A percentile compares a stretch with the other conserved stretches of the same genome.
phyloP scores from a whole-genome alignment of 2,888 invertebrate species.

The Rhyacophila evoluta region DNA sequence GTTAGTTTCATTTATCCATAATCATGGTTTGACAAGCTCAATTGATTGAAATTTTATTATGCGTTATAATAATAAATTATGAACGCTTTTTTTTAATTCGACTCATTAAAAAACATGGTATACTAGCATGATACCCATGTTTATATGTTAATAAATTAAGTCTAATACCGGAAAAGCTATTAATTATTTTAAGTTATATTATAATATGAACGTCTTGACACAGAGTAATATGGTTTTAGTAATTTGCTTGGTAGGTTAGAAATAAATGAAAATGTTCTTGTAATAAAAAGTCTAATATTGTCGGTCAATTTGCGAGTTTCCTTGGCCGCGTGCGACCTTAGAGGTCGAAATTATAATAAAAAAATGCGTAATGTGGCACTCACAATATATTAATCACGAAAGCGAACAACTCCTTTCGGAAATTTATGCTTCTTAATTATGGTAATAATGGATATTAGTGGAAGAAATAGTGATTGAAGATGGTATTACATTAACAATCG shows the following conservation, averaged over 20 bases:
- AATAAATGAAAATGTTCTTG: neutral
- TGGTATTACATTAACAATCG: neutral
- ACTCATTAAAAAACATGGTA: too few species aligned
- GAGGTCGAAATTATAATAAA: slow-evolving; percentile 22
- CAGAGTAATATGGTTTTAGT: too few species aligned
- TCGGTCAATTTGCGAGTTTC: neutral
- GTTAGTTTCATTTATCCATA: too few species aligned
- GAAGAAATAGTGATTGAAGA: neutral
- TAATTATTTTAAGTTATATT: neutral
- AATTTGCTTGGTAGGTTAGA: too few species aligned
- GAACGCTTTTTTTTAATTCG: too few species aligned
- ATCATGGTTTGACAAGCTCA: too few species aligned
- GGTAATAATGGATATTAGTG: neutral
- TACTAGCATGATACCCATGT: too few species aligned
- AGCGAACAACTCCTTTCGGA: neutral
- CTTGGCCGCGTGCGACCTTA: slow-evolving; percentile 5
- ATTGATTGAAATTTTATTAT: too few species aligned
- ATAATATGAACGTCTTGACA: neutral
- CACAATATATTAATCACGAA: slow-evolving; percentile 16
- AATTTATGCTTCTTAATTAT: neutral
- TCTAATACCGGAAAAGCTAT: neutral
- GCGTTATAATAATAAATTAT: too few species aligned
- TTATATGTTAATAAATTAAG: too few species aligned
- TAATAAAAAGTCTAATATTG: neutral
- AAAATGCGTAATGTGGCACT: slow-evolving; percentile 1